Percentiles rank a stretch among this genome's conserved stretches.
Conservation (phyloP, 1,140 invertebrate species). For the Megalonaias nervosa region DNA sequence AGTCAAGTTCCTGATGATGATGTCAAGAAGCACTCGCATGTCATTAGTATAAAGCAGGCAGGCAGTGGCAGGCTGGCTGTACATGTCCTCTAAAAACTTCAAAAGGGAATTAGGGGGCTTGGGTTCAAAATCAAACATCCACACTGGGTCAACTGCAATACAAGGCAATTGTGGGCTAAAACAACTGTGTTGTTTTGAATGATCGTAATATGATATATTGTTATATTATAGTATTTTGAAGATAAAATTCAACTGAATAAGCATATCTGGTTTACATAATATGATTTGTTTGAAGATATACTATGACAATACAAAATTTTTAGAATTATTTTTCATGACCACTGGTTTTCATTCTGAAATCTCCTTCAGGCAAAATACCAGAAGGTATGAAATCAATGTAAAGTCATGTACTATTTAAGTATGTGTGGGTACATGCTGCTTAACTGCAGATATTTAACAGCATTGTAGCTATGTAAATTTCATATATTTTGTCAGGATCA, state of each 20-base stretch:
- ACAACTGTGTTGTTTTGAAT: background rate
- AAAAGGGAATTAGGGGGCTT: constrained; percentile 85
- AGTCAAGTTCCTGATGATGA: constrained; percentile 88
- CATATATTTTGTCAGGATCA: too few relatives aligned
- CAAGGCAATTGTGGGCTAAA: background rate
- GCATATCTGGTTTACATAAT: background rate
- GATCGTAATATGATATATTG: background rate
- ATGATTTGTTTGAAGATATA: background rate
- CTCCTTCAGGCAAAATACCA: too few relatives aligned
- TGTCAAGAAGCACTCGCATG: constrained; percentile 92
- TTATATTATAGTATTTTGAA: background rate
- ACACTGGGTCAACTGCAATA: constrained; percentile 85
- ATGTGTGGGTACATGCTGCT: too few relatives aligned
- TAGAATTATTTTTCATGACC: background rate
- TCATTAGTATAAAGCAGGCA: constrained; percentile 94
- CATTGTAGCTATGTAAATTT: too few relatives aligned
- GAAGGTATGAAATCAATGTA: too few relatives aligned
- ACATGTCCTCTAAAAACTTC: constrained; percentile 90
- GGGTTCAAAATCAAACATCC: constrained; percentile 85
- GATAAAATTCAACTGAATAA: background rate
- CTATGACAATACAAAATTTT: background rate
- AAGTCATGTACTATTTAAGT: too few relatives aligned
- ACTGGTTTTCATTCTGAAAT: too few relatives aligned
- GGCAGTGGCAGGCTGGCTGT: constrained; percentile 82
- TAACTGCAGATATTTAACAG: too few relatives aligned